Evolutionary conservation across 2,113 vertebrate genomes (phyloP).

Genomic region (Albula glossodonta): DNA sequence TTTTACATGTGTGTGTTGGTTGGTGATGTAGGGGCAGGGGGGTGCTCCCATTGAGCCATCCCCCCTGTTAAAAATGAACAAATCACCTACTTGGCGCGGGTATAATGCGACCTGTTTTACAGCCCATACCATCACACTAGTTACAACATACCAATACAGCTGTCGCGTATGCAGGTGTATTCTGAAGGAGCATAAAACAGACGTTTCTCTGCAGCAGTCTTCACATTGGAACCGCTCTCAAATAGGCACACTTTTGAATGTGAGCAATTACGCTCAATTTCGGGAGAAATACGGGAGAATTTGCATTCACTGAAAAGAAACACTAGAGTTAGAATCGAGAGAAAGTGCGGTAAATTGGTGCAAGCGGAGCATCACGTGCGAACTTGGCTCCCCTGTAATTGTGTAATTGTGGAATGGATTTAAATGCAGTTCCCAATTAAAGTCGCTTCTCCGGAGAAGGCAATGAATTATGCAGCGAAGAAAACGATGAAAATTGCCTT

Average conservation of each 20-base stretch:
- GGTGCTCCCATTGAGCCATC: no score
- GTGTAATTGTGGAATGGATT: conserved; percentile 78
- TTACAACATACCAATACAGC: conserved; percentile 68
- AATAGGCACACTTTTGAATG: conserved; percentile 78
- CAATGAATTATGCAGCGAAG: conserved; percentile 69
- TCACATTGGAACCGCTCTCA: conserved; percentile 66
- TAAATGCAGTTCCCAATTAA: conserved; percentile 79
- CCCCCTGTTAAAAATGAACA: conserved; percentile 33
- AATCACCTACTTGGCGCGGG: not conserved
- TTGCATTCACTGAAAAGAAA: conserved; percentile 77
- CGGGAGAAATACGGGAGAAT: conserved; percentile 75
- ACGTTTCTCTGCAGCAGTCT: not conserved
- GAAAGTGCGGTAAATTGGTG: conserved; percentile 80
- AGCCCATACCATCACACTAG: conserved; percentile 73
- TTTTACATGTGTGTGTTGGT: no score
- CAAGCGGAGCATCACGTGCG: conserved; percentile 74
- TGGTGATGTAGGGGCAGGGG: no score
- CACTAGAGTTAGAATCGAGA: conserved; percentile 72
- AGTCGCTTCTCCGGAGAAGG: conserved; percentile 76
- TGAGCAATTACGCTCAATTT: conserved; percentile 79
- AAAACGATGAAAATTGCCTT: conserved; percentile 66
- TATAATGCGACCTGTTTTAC: conserved; percentile 57
- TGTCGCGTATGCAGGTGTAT: conserved; percentile 70
- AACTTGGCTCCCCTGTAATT: conserved; percentile 78
- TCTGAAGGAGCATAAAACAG: conserved; percentile 50